Conservation (phyloP, 2,888 invertebrate genomes). For the Scaptomyza cyrtandrae region DNA sequence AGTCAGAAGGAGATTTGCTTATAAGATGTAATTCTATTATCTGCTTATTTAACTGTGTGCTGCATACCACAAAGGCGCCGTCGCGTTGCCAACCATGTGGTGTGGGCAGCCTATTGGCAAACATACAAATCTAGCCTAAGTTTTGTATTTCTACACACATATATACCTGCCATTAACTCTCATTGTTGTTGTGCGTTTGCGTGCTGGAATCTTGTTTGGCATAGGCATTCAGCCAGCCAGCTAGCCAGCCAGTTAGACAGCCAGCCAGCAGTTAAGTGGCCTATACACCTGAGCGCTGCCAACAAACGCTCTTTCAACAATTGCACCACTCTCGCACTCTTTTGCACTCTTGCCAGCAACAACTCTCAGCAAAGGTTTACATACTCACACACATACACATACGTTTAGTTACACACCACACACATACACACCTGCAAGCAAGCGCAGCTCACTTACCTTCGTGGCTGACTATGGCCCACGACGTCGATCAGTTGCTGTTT, state of each 20-base stretch:
- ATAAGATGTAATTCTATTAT: neutral
- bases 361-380: constrained; percentile 33
- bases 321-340: constrained; percentile 17
- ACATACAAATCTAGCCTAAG: constrained; percentile 30
- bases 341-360: constrained; percentile 1
- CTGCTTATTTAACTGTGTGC: constrained; percentile 3
- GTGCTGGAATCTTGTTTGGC: constrained; percentile 78
- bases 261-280: constrained; percentile 44
- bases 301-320: constrained; percentile 12
- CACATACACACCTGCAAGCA: constrained; percentile 27
- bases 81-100: constrained; percentile 55
- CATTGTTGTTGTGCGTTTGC: constrained; percentile 55
- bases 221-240: constrained; percentile 33
- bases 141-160: constrained; percentile 7
- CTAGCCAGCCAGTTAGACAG: constrained; percentile 25
- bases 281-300: constrained; percentile 55
- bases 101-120: constrained; percentile 55
- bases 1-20: neutral
- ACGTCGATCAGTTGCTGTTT: constrained; percentile 72
- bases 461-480: constrained; percentile 68
- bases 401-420: constrained; percentile 7
- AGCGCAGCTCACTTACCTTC: constrained; percentile 72
- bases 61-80: constrained; percentile 50
- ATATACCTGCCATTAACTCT: constrained; percentile 16
- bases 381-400: constrained; percentile 10